A percentile compares a stretch with the other conserved stretches of the same genome.
phyloP scores from a whole-genome alignment of 2,888 invertebrate genomes.

The Gnatocerus cornutus region DNA sequence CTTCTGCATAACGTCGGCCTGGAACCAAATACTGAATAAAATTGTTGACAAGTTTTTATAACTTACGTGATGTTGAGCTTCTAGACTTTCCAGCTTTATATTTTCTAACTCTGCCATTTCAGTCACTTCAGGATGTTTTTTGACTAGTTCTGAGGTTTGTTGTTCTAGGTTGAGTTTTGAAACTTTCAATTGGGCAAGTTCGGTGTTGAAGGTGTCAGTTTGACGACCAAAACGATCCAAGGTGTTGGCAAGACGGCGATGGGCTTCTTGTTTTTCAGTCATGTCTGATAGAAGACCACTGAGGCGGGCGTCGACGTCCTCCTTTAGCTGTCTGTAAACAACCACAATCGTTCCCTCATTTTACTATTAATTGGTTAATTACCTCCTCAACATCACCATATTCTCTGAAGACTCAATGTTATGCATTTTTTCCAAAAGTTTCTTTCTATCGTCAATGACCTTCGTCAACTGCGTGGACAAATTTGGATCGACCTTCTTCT shows the following conservation, averaged over 20 bases:
- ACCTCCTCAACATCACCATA: constrained; percentile 56
- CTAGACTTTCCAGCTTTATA: constrained; percentile 49
- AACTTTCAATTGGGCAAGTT: constrained; percentile 57
- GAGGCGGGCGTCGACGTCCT: constrained; percentile 62
- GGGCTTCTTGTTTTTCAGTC: constrained; percentile 61
- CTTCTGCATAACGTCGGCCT: constrained; percentile 59
- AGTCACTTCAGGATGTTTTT: constrained; percentile 56
- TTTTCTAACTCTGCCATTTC: constrained; percentile 54
- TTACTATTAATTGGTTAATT: background rate
- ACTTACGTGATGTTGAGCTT: constrained; percentile 38
- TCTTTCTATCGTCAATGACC: constrained; percentile 53
- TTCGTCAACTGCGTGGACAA: constrained; percentile 43
- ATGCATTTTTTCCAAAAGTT: constrained; percentile 55
- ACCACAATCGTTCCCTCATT: background rate
- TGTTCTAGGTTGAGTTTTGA: constrained; percentile 56
- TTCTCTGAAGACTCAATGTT: constrained; percentile 55
- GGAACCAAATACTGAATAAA: background rate
- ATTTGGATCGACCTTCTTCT: constrained; percentile 44
- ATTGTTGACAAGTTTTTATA: background rate
- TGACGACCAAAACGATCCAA: constrained; percentile 62
- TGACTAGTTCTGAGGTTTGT: constrained; percentile 56
- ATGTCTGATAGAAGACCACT: constrained; percentile 61
- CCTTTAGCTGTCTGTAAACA: constrained; percentile 60
- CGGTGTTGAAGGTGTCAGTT: constrained; percentile 54
- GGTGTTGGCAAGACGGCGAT: constrained; percentile 59